Evolutionary conservation across 2,797 vertebrate genomes (phyloP).

Genomic region (Chelonia mydas): DNA sequence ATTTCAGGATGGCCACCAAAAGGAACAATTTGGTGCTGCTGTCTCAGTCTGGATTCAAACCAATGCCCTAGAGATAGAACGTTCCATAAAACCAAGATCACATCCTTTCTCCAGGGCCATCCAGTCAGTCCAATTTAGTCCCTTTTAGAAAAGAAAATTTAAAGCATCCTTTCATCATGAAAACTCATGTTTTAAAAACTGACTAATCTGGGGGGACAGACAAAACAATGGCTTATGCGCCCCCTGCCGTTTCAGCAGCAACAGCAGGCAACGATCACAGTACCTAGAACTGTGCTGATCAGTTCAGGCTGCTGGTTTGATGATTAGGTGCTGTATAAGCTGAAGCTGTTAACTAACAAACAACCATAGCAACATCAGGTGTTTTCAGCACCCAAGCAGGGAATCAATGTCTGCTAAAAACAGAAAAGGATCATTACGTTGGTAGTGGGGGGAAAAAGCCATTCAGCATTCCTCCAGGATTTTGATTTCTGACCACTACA

Average conservation of each 20-base stretch:
- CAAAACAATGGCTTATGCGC: rapidly evolving
- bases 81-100: not conserved
- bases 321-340: conserved; percentile 53
- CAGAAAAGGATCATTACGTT: not conserved
- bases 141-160: not conserved
- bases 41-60: not conserved
- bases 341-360: conserved; percentile 53
- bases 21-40: not conserved
- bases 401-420: conserved; percentile 34
- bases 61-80: not conserved
- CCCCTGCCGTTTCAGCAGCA: not conserved
- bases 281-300: not conserved
- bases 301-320: not conserved
- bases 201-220: not conserved
- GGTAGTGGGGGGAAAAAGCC: not conserved
- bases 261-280: not conserved
- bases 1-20: not conserved
- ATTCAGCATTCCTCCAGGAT: rapidly evolving
- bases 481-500: rapidly evolving
- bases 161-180: not conserved
- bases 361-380: conserved; percentile 14
- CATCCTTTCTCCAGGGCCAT: not conserved
- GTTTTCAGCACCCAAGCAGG: conserved; percentile 1
- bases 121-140: not conserved
- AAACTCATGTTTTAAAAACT: not conserved